phyloP scores from a whole-genome alignment of 2,113 vertebrate species.

The Hippocampus barbouri region DNA sequence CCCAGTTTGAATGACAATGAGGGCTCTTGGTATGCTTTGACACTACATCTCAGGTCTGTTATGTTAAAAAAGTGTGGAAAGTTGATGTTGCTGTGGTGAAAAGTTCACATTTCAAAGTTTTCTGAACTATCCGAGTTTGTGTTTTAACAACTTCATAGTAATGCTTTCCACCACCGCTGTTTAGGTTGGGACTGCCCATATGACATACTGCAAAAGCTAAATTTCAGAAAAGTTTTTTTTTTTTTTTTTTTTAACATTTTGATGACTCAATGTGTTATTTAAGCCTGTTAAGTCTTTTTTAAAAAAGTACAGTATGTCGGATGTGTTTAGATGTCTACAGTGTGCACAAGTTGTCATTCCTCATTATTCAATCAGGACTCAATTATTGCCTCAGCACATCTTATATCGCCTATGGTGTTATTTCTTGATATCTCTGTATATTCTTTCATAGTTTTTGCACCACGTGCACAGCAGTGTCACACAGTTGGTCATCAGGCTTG shows the following conservation, averaged over 20 bases:
- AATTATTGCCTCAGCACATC: background rate
- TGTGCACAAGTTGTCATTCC: no score
- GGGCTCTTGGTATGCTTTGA: background rate
- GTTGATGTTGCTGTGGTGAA: background rate
- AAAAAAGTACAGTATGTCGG: background rate
- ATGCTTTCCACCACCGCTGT: no score
- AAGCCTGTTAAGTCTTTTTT: background rate
- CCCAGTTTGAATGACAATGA: background rate
- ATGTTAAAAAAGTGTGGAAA: background rate
- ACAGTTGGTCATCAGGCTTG: conserved; percentile 29
- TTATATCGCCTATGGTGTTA: background rate
- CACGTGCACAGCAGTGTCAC: conserved; percentile 31
- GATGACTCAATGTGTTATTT: background rate
- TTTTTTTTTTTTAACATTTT: background rate
- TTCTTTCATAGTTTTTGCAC: background rate
- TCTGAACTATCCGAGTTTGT: no score
- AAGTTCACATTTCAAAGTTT: background rate
- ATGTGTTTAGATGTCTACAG: no score
- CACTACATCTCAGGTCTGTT: background rate
- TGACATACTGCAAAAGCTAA: background rate
- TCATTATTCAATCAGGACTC: background rate
- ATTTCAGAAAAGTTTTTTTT: background rate
- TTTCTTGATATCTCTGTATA: background rate
- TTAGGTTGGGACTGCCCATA: no score
- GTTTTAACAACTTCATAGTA: no score